phyloP scores from a whole-genome alignment of 2,113 vertebrate genomes.

The Xiphophorus maculatus region DNA sequence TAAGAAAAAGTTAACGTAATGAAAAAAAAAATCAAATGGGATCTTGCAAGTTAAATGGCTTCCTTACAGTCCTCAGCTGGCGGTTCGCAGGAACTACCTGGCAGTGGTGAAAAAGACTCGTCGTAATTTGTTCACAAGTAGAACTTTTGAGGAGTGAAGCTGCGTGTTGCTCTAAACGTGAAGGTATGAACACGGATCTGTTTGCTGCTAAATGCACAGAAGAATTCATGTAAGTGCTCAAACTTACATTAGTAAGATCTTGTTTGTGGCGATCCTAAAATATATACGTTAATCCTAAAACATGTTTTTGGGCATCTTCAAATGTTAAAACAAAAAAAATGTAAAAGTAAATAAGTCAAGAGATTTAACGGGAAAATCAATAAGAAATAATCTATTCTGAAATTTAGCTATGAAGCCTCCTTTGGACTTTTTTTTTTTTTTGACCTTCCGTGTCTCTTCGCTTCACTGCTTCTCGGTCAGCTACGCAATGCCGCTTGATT shows the following conservation, averaged over 20 bases:
- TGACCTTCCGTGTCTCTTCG: neutral
- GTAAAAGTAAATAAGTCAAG: too few species aligned
- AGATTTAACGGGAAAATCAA: neutral
- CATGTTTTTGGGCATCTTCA: neutral
- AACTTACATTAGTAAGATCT: neutral
- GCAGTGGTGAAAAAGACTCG: neutral
- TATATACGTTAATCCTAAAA: neutral
- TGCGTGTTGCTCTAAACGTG: neutral
- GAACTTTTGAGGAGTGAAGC: neutral
- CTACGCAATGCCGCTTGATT: neutral
- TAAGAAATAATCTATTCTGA: neutral
- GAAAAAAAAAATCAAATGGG: too few species aligned
- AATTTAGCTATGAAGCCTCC: neutral
- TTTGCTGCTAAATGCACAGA: neutral
- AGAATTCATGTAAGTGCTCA: neutral
- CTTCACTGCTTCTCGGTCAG: slow-evolving; percentile 24
- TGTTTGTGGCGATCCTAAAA: neutral
- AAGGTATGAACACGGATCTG: neutral
- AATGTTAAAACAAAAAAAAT: neutral
- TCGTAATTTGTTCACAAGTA: neutral
- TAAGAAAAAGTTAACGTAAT: neutral
- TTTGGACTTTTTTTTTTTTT: neutral
- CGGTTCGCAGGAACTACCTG: too few species aligned
- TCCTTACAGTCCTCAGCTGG: too few species aligned
- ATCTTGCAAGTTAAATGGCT: too few species aligned